Evolutionary conservation across 1,140 invertebrate genomes (phyloP).

Genomic region (Drosophila busckii): DNA sequence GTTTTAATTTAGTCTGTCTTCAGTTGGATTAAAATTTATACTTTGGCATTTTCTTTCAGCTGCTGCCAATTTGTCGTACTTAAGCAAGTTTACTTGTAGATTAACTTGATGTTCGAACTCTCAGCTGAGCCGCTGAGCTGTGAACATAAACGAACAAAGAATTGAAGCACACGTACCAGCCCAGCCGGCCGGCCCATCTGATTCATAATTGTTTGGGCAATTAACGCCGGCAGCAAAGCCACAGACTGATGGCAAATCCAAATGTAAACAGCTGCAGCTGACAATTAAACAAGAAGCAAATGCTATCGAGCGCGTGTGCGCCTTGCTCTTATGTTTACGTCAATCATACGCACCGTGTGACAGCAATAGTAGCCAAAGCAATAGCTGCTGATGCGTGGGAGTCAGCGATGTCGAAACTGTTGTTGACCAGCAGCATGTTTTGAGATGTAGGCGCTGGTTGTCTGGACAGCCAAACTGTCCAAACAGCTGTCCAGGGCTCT

Average conservation of each 20-base stretch:
- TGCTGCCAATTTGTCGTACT: no score
- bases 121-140: no score
- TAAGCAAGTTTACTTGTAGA: no score
- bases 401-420: neutral
- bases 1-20: no score
- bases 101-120: no score
- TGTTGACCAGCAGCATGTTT: neutral
- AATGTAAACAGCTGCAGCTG: constrained; percentile 32
- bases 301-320: no score
- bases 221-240: no score
- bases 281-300: constrained; percentile 68
- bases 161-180: no score
- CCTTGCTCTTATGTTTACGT: constrained; percentile 47
- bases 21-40: no score
- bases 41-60: no score
- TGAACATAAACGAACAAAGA: neutral
- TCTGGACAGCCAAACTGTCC: neutral
- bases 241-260: neutral
- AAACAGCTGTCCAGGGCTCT: neutral
- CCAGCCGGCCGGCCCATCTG: neutral
- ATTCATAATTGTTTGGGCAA: constrained; percentile 22
- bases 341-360: constrained; percentile 54
- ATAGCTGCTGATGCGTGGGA: constrained; percentile 3
- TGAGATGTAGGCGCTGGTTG: constrained; percentile 6
- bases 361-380: constrained; percentile 23